Conservation (phyloP, 1,140 invertebrate genomes). For the Trichonephila clavata region DNA sequence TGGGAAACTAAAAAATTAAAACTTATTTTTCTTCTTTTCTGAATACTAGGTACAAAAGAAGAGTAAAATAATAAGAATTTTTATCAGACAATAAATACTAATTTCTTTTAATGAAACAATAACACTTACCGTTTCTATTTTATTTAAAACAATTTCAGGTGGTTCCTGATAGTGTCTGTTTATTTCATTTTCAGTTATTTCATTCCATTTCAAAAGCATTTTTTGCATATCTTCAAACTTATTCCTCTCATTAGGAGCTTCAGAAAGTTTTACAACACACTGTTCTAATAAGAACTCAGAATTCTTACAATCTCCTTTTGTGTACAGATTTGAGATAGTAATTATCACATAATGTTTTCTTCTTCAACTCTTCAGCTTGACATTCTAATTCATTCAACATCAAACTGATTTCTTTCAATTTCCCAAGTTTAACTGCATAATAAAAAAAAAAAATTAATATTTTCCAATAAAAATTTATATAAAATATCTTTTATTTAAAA, state of each 20-base stretch:
- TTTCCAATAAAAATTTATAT: too few species aligned
- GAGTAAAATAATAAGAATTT: too few species aligned
- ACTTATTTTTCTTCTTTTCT: too few species aligned
- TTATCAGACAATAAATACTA: too few species aligned
- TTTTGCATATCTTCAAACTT: slow-evolving; percentile 5
- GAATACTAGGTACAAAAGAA: too few species aligned
- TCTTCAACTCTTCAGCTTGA: background rate
- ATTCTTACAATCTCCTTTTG: background rate
- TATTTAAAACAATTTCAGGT: slow-evolving; percentile 1
- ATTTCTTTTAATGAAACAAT: too few species aligned
- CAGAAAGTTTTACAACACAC: background rate
- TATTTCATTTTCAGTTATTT: background rate
- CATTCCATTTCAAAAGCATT: background rate
- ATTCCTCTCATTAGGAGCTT: background rate
- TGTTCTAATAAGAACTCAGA: background rate
- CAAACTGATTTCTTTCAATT: background rate
- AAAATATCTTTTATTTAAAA: too few species aligned
- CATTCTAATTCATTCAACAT: background rate
- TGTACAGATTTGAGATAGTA: background rate
- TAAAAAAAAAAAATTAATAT: background rate
- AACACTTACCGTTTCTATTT: slow-evolving; percentile 4
- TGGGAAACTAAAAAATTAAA: too few species aligned
- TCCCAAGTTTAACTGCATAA: background rate
- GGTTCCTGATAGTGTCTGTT: background rate
- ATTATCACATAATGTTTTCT: background rate